Percentiles rank a stretch among this genome's conserved stretches.
phyloP scores from a whole-genome alignment of 2,113 vertebrate genomes.

The Scalopus aquaticus region DNA sequence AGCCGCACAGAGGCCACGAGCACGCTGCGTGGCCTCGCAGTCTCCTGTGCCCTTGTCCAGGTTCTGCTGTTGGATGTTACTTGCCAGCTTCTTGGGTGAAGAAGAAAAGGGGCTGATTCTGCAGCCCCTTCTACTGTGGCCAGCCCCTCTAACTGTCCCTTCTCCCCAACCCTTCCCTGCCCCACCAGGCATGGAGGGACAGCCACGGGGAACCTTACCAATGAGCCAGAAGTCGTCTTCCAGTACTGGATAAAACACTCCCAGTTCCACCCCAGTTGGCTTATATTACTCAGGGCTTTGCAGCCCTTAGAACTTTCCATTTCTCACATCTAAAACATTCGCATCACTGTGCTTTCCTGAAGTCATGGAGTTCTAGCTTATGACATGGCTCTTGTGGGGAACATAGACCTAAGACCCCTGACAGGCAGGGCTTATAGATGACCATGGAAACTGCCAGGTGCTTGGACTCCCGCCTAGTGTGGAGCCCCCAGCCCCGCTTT shows the following conservation, averaged over 20 bases:
- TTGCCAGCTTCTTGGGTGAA: not conserved
- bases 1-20: not conserved
- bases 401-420: not conserved
- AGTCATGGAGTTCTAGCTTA: not conserved
- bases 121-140: not conserved
- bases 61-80: not conserved
- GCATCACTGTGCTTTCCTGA: not conserved
- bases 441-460: not conserved
- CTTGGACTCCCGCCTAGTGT: not conserved
- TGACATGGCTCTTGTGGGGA: not conserved
- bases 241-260: not conserved
- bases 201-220: not conserved
- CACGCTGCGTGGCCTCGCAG: not conserved
- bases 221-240: not conserved
- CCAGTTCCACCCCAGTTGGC: not conserved
- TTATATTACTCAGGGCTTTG: not conserved
- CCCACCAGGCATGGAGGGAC: not conserved
- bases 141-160: not conserved
- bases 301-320: not conserved
- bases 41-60: not conserved
- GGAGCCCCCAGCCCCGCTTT: not conserved
- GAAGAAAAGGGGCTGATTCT: not conserved
- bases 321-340: not conserved
- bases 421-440: not conserved
- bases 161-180: not conserved